These are phyloP conservation scores for Amphiprion ocellaris DNA, from an alignment of 2,113 vertebrate species.

Conservation along the genomic window DNA sequence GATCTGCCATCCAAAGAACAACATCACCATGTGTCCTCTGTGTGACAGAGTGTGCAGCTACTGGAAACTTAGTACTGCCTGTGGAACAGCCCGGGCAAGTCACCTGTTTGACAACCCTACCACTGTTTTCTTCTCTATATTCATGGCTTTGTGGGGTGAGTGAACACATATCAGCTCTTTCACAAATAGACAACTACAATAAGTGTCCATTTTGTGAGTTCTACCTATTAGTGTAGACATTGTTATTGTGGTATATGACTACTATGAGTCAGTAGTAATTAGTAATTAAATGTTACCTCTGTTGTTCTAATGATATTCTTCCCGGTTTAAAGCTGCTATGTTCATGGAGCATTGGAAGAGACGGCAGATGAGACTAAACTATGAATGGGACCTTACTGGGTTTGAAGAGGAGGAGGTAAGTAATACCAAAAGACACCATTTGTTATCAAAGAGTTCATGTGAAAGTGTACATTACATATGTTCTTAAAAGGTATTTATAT, in stretches of 20 bases:
- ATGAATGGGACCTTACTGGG: conserved; percentile 97
- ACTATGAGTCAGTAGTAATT: no score
- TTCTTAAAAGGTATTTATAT: no score
- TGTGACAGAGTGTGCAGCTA: conserved; percentile 96
- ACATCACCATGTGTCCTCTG: conserved; percentile 97
- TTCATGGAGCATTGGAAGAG: conserved; percentile 99
- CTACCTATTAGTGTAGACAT: no score
- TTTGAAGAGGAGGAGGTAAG: conserved; percentile 98
- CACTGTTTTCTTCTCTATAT: conserved; percentile 98
- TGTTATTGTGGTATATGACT: no score
- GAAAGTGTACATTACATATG: no score
- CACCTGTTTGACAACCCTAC: conserved; percentile 98
- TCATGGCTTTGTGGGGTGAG: conserved; percentile 99
- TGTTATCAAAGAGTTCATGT: no score
- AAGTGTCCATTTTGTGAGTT: no score
- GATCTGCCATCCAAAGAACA: conserved; percentile 93
- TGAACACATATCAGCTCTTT: neutral
- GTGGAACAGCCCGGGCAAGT: conserved; percentile 94
- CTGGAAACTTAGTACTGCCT: conserved; percentile 95
- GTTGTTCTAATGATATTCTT: neutral
- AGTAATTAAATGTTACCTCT: no score
- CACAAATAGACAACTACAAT: neutral
- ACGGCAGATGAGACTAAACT: conserved; percentile 97
- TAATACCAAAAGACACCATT: neutral
- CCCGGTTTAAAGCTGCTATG: conserved; percentile 89